A percentile compares a stretch with the other conserved stretches of the same genome.
These are phyloP conservation scores for Syngnathus scovelli DNA, from an alignment of 2,113 vertebrate genomes.

Conservation along the genomic window DNA sequence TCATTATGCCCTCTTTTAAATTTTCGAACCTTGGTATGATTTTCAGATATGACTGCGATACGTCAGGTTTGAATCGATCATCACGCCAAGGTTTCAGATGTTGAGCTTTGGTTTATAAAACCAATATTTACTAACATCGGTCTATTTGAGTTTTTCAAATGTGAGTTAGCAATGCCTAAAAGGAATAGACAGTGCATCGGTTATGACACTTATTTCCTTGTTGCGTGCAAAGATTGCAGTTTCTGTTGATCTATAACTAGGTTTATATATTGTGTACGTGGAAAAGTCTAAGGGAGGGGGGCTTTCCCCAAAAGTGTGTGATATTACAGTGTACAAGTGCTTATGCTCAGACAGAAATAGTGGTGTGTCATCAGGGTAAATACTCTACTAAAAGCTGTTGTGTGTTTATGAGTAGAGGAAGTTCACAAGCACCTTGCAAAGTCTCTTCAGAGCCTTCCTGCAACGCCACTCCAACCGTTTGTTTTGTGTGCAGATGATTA, in stretches of 20 bases:
- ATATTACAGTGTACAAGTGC: constrained; percentile 37
- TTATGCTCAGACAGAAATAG: constrained; percentile 47
- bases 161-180: background rate
- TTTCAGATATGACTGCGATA: no score
- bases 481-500: constrained; percentile 56
- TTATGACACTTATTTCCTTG: constrained; percentile 39
- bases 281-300: background rate
- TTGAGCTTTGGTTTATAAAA: no score
- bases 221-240: constrained; percentile 40
- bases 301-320: constrained; percentile 24
- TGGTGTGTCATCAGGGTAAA: constrained; percentile 53
- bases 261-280: constrained; percentile 22
- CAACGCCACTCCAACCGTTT: constrained; percentile 33
- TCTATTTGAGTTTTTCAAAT: background rate
- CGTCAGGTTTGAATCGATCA: no score
- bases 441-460: constrained; percentile 28
- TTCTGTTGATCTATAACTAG: constrained; percentile 50
- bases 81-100: no score
- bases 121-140: no score
- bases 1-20: background rate
- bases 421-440: constrained; percentile 37
- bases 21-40: background rate
- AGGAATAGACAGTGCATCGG: constrained; percentile 29
- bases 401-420: constrained; percentile 47
- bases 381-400: constrained; percentile 21